phyloP scores from a whole-genome alignment of 2,113 vertebrate genomes.

The Anoura caudifer region DNA sequence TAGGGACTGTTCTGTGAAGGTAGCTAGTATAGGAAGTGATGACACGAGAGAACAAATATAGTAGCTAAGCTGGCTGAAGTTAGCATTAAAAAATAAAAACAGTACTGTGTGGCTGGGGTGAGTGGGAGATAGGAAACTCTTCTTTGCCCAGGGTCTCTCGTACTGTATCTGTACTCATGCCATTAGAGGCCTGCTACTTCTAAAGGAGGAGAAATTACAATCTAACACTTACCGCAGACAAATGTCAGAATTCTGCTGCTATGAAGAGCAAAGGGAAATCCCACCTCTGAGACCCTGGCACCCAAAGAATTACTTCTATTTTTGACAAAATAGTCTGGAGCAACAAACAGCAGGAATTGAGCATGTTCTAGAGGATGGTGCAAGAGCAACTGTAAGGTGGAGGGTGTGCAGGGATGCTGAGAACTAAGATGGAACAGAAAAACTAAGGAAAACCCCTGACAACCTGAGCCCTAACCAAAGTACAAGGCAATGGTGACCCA shows the following conservation, averaged over 20 bases:
- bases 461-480: background rate
- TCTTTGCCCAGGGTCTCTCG: background rate
- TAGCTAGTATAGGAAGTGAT: background rate
- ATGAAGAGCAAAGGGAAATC: background rate
- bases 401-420: background rate
- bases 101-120: background rate
- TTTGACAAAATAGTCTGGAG: background rate
- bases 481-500: background rate
- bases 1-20: background rate
- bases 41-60: background rate
- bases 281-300: background rate
- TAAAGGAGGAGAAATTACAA: background rate
- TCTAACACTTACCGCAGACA: background rate
- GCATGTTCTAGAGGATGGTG: background rate
- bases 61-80: background rate
- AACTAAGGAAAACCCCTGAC: background rate
- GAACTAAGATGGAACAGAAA: background rate
- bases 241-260: background rate
- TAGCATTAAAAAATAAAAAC: background rate
- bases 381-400: accelerated
- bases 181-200: background rate
- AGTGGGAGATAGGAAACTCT: background rate
- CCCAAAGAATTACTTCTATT: background rate
- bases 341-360: background rate
- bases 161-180: background rate